Evolutionary conservation across 2,113 vertebrate genomes (phyloP).

Genomic region (Desmodus rotundus): DNA sequence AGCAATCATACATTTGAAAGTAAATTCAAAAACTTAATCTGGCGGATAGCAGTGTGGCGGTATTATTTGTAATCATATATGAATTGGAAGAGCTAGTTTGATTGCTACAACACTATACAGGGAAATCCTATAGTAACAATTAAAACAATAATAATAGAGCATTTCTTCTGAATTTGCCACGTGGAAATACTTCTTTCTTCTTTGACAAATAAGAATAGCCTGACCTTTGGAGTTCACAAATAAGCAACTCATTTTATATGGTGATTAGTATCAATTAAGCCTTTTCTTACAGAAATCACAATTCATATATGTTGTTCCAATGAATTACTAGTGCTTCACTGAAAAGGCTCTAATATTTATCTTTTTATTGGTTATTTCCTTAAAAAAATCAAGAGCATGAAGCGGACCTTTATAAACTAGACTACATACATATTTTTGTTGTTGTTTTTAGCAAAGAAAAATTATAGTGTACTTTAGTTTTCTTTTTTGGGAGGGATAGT

Average conservation of each 20-base stretch:
- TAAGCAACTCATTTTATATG: not conserved
- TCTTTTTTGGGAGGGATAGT: not conserved
- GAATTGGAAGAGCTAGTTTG: not conserved
- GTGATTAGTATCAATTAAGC: not conserved
- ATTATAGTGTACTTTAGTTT: not conserved
- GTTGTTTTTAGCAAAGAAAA: not conserved
- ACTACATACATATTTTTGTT: not conserved
- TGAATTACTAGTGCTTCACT: not conserved
- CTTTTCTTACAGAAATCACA: not conserved
- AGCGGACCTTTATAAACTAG: not conserved
- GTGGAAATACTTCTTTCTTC: not conserved
- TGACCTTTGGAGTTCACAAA: not conserved
- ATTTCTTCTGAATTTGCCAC: not conserved
- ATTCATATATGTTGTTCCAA: not conserved
- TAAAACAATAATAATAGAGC: not conserved
- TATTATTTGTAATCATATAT: not conserved
- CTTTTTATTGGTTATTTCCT: not conserved
- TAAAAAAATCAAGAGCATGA: not conserved
- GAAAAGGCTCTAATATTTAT: not conserved
- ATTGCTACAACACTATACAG: not conserved
- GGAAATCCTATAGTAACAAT: not conserved
- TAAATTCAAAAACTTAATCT: conserved; percentile 12
- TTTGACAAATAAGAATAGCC: not conserved
- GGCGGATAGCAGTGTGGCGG: not conserved
- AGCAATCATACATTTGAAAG: not conserved